Percentiles rank a stretch among this genome's conserved stretches.
Conservation (phyloP, 1,140 invertebrate species). For the Solenopsis fugax region DNA sequence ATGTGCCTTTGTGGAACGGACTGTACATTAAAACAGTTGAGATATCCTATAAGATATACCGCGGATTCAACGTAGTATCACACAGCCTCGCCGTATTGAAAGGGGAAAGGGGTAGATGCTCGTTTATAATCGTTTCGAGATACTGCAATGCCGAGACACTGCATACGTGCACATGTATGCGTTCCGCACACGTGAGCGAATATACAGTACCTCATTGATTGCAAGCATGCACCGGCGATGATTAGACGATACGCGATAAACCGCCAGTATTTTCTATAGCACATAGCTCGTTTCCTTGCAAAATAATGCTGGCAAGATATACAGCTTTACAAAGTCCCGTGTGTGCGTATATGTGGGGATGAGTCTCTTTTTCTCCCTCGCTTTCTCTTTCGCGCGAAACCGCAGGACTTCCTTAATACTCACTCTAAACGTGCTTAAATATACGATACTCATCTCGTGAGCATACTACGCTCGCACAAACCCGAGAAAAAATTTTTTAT, state of each 20-base stretch:
- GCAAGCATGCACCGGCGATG: conserved; percentile 56
- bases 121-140: conserved; percentile 1
- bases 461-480: not conserved
- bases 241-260: conserved; percentile 68
- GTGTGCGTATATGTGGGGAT: no score
- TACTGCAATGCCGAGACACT: not conserved
- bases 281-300: not conserved
- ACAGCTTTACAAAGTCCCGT: not conserved
- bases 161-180: not conserved
- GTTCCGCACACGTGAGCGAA: no score
- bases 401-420: conserved; percentile 32
- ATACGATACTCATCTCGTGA: conserved; percentile 1
- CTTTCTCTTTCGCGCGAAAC: conserved; percentile 2
- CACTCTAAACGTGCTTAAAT: conserved; percentile 16
- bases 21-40: not conserved
- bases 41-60: not conserved
- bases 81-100: not conserved
- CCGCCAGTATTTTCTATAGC: conserved; percentile 47
- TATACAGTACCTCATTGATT: conserved; percentile 49
- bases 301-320: conserved; percentile 1
- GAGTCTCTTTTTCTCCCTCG: not conserved
- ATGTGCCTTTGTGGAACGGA: no score
- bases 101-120: not conserved
- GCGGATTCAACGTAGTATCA: conserved; percentile 1
- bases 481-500: conserved; percentile 33